Conservation (phyloP, 1,140 invertebrate species). For the Drosophila prosaltans region DNA sequence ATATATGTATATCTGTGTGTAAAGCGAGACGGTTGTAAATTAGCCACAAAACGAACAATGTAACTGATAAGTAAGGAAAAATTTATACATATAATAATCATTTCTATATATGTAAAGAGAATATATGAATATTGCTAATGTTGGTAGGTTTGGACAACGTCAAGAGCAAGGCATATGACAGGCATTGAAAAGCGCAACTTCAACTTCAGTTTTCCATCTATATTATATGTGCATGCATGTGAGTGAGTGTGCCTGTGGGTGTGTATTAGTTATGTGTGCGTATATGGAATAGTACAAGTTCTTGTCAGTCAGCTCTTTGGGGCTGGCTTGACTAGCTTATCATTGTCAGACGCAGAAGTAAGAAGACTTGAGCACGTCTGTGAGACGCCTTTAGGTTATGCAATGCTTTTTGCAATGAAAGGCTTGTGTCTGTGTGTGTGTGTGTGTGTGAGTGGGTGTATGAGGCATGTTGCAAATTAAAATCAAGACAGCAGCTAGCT, state of each 20-base stretch:
- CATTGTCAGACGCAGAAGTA: constrained; percentile 31
- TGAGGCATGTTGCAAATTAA: constrained; percentile 72
- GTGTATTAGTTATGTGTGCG: too few species aligned
- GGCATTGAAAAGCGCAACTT: constrained; percentile 50
- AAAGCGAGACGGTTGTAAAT: constrained; percentile 41
- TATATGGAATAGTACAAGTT: too few species aligned
- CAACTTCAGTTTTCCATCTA: neutral
- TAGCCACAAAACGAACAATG: constrained; percentile 35
- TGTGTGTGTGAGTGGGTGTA: constrained; percentile 12
- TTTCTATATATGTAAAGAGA: neutral
- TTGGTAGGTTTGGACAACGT: neutral
- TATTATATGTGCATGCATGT: too few species aligned
- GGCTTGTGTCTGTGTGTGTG: constrained; percentile 18
- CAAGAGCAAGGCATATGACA: constrained; percentile 20
- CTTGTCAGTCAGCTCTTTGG: constrained; percentile 16
- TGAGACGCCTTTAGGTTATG: constrained; percentile 26
- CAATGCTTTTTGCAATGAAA: constrained; percentile 45
- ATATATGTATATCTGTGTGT: neutral
- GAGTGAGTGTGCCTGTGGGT: too few species aligned
- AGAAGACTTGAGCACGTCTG: constrained; percentile 62
- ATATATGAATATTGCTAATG: neutral
- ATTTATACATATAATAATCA: constrained; percentile 8
- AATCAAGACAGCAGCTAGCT: constrained; percentile 70
- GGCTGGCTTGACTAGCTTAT: constrained; percentile 41
- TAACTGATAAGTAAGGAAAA: constrained; percentile 40